Evolutionary conservation across 2,113 vertebrate genomes (phyloP), one percentile per base, ranked within the genome.

Genomic region (Cheirogaleus medius): DNA sequence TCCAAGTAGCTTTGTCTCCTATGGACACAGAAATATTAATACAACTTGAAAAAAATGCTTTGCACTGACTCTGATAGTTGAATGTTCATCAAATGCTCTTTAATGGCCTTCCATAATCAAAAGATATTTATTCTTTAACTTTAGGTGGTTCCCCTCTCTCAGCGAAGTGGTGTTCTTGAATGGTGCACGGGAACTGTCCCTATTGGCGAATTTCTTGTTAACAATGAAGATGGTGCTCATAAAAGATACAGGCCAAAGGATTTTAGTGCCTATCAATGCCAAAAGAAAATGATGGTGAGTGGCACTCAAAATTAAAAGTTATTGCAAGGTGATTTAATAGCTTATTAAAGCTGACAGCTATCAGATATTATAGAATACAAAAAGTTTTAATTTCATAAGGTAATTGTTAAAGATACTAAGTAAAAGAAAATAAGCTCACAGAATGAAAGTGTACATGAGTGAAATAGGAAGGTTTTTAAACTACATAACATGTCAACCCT

Each of bases 71-170:
- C 7, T 96, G 23, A 20, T 80, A 66, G 14, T 63, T 44, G 66
- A 95, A n/a, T 71, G 15, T 37, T 52, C 15, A 21, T 76, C 64
- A 71, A 0, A 2, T 63, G 49, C 4, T 87, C 20, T 64, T 66
- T 58, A 69, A 58, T 39, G 8, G 18, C 82, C 34, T 80, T 56
- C 77, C 37, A 8, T 95, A 87, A 93, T 76, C 12, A 52, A 54
- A 94, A 93, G 29, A 0, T 85, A 17, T 66, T 94, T 93, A 29
- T 64, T 92, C 68, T 69, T 29, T 92, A 29, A n/a, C 29, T 93
- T 25, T 95, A 99, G 99, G 99, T 99, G 97, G 99, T 99, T 97
- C 99, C 99, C 0, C 99, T 99, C 92, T 99, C 99, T 5, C 99
- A 99, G 99, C 98, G 99, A 54, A 99, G 99, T 11, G 99, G 99